A percentile compares a stretch with the other conserved stretches of the same genome.
These are phyloP conservation scores for Mythimna ferrago DNA, from an alignment of 2,888 invertebrate genomes.

Conservation along the genomic window DNA sequence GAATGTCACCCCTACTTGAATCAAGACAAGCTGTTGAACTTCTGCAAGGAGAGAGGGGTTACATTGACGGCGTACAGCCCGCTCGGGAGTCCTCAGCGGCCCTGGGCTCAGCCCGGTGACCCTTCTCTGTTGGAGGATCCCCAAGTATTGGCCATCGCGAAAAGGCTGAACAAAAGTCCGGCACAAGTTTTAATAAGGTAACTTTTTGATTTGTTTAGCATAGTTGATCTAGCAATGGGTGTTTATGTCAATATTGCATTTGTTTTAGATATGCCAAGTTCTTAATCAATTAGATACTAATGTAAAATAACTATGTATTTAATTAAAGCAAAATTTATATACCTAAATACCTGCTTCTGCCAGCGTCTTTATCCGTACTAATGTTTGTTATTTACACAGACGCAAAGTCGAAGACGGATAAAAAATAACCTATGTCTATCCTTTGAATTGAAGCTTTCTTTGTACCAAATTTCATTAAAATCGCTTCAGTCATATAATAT, in stretches of 20 bases:
- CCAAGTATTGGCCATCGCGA: slow-evolving; percentile 90
- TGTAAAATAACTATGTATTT: not conserved
- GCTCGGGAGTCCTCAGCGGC: slow-evolving; percentile 93
- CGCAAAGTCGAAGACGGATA: too few relatives aligned
- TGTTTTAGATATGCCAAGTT: not conserved
- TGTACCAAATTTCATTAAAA: too few relatives aligned
- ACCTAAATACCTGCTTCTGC: too few relatives aligned
- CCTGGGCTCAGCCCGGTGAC: slow-evolving; percentile 91
- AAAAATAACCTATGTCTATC: too few relatives aligned
- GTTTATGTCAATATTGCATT: not conserved
- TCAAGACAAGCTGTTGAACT: slow-evolving; percentile 91
- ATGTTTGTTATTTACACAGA: too few relatives aligned
- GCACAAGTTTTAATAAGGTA: slow-evolving; percentile 92
- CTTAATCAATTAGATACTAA: not conserved
- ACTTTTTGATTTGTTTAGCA: not conserved
- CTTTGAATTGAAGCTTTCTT: too few relatives aligned
- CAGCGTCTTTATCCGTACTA: too few relatives aligned
- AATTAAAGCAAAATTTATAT: too few relatives aligned
- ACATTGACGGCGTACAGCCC: slow-evolving; percentile 94
- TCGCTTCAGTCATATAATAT: too few relatives aligned
- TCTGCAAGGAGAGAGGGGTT: slow-evolving; percentile 91
- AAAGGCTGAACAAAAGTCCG: slow-evolving; percentile 91
- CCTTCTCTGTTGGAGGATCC: slow-evolving; percentile 89
- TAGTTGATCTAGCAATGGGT: not conserved
- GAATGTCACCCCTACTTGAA: slow-evolving; percentile 90